phyloP scores from a whole-genome alignment of 2,888 invertebrate species.

The Drosophila buzzatii region DNA sequence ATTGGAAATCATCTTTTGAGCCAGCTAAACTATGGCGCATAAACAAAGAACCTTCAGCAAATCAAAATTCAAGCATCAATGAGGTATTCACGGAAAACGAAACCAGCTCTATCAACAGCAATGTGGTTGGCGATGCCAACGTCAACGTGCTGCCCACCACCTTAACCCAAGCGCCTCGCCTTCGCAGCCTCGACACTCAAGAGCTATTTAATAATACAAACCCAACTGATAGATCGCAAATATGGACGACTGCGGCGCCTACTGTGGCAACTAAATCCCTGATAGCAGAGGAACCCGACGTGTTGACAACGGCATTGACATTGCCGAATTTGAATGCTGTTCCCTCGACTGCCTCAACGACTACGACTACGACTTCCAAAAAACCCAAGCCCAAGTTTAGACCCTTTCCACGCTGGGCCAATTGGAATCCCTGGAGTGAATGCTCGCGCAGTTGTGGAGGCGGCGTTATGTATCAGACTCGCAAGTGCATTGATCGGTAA shows the following conservation, averaged over 20 bases:
- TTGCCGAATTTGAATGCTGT: conserved; percentile 18
- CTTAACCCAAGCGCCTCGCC: conserved; percentile 16
- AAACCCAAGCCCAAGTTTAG: conserved; percentile 67
- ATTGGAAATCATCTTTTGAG: conserved; percentile 62
- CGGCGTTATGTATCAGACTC: conserved; percentile 87
- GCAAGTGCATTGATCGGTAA: conserved; percentile 84
- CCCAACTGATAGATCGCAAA: conserved; percentile 4
- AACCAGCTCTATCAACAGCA: conserved; percentile 46
- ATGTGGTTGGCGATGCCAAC: conserved; percentile 29
- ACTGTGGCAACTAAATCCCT: conserved; percentile 13
- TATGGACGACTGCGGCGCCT: conserved; percentile 22
- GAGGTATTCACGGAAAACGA: conserved; percentile 83
- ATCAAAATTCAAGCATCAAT: conserved; percentile 74
- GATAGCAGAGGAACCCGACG: conserved; percentile 10
- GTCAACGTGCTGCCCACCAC: conserved; percentile 46
- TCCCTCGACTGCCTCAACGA: conserved; percentile 25
- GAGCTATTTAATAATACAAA: background rate
- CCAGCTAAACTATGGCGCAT: conserved; percentile 77
- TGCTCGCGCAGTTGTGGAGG: conserved; percentile 95
- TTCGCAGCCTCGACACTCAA: conserved; percentile 20
- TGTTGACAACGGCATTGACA: conserved; percentile 15
- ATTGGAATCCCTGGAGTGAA: conserved; percentile 92
- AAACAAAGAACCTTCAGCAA: conserved; percentile 50
- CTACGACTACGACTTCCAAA: conserved; percentile 48
- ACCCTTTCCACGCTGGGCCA: conserved; percentile 89